A percentile compares a stretch with the other conserved stretches of the same genome.
These are phyloP conservation scores for Nothocercus julius DNA, from an alignment of 2,113 vertebrate species.

Conservation along the genomic window DNA sequence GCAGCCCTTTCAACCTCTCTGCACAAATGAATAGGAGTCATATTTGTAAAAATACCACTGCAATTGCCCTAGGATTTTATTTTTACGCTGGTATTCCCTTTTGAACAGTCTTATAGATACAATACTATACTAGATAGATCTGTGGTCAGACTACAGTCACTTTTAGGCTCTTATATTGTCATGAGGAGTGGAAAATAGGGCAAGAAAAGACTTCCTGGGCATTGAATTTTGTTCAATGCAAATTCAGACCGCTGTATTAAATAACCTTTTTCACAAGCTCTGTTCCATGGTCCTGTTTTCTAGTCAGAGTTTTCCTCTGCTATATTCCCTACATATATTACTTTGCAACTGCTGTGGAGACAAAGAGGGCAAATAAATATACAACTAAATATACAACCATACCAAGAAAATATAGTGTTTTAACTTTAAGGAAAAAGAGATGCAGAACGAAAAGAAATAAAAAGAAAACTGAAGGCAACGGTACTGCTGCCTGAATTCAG, in stretches of 20 bases:
- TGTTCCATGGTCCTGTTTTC: not conserved
- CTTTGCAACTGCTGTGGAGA: not conserved
- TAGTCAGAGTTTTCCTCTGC: not conserved
- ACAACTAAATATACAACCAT: too few species aligned
- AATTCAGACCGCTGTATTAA: not conserved
- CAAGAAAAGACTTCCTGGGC: not conserved
- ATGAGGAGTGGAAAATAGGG: rapidly evolving
- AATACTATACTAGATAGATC: not conserved
- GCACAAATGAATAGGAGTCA: not conserved
- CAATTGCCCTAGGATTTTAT: not conserved
- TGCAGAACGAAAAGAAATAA: not conserved
- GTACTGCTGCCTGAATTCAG: not conserved
- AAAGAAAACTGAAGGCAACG: not conserved
- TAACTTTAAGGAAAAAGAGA: not conserved
- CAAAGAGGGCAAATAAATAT: not conserved
- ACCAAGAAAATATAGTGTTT: not conserved
- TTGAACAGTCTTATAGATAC: rapidly evolving
- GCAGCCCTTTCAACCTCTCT: too few species aligned
- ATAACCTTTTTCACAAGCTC: not conserved
- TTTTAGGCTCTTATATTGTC: not conserved
- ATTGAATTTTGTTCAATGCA: not conserved
- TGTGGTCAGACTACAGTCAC: not conserved
- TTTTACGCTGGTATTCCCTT: not conserved
- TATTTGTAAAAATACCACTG: not conserved
- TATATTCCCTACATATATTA: not conserved